Conservation (phyloP, 2,888 invertebrate species). For the Agrochola macilenta region DNA sequence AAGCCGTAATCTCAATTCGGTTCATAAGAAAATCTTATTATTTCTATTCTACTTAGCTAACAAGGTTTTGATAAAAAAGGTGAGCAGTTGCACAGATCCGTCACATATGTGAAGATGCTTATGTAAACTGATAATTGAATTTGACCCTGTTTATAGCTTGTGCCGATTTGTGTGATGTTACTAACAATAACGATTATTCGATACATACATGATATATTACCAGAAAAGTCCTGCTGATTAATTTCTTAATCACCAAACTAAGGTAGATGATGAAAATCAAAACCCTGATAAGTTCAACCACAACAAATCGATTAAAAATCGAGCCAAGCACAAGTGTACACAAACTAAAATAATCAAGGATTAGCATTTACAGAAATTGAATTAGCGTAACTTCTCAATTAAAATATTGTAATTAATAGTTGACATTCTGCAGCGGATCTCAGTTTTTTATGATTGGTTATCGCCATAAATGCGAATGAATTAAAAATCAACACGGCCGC, state of each 20-base stretch:
- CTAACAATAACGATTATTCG: not conserved
- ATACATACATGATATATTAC: not conserved
- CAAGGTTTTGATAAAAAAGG: not conserved
- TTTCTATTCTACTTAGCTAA: not conserved
- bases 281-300: not conserved
- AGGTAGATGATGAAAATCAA: not conserved
- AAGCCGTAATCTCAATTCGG: not conserved
- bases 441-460: not conserved
- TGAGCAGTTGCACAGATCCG: not conserved
- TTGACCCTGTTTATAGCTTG: not conserved
- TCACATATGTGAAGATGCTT: not conserved
- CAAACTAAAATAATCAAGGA: conserved; percentile 12
- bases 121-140: not conserved
- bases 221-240: not conserved
- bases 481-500: conserved; percentile 23
- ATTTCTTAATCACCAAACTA: not conserved
- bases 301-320: not conserved
- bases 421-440: not conserved
- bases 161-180: too few species aligned
- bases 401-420: conserved; percentile 9
- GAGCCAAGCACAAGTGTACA: not conserved
- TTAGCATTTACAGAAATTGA: conserved; percentile 11
- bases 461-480: conserved; percentile 8
- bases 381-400: conserved; percentile 4
- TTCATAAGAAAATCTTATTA: conserved; percentile 14